Conservation (phyloP, 2,797 vertebrate species). For the Bradypus variegatus region DNA sequence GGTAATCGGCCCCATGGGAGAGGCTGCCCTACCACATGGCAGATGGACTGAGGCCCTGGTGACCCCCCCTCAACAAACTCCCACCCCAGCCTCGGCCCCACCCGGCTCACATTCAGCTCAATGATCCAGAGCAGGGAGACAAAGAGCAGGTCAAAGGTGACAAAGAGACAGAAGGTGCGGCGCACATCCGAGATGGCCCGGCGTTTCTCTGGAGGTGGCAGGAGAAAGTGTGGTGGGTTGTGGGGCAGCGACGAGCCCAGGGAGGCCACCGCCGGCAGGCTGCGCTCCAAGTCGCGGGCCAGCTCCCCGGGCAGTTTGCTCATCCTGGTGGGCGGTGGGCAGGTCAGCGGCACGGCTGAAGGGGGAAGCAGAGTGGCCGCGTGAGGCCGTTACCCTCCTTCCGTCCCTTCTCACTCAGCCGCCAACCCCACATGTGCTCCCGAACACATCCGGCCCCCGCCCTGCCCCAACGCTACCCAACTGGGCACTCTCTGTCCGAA, state of each 20-base stretch:
- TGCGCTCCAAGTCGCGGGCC: slow-evolving; percentile 78
- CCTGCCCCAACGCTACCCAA: background rate
- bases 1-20: background rate
- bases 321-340: slow-evolving; percentile 69
- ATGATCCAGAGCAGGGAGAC: slow-evolving; percentile 95
- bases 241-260: slow-evolving; percentile 82
- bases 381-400: background rate
- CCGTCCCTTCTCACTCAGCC: background rate
- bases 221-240: slow-evolving; percentile 75
- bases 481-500: background rate
- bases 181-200: slow-evolving; percentile 90
- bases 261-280: slow-evolving; percentile 88
- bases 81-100: background rate
- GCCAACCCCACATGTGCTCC: background rate
- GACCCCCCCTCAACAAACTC: background rate
- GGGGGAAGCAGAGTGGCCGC: background rate
- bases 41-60: rapidly evolving
- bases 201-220: slow-evolving; percentile 69
- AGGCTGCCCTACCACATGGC: background rate
- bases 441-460: background rate
- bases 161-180: slow-evolving; percentile 96
- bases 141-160: slow-evolving; percentile 98
- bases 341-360: slow-evolving; percentile 60
- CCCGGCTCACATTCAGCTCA: slow-evolving; percentile 88
- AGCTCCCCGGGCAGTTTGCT: slow-evolving; percentile 70